Conservation (phyloP, 2,113 vertebrate genomes). For the Laticauda colubrina region DNA sequence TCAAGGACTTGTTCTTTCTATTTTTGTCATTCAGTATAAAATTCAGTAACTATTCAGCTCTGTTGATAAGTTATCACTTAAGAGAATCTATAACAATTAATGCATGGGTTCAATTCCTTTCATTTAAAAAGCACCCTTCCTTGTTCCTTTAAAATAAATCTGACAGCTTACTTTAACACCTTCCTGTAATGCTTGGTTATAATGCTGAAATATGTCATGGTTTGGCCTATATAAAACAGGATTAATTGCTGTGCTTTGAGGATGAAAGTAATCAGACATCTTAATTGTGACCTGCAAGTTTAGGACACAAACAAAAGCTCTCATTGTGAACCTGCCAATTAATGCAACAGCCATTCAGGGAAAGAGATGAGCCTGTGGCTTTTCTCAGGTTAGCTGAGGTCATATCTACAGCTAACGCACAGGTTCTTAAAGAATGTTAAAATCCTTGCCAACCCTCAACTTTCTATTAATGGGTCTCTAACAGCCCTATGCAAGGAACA, state of each 20-base stretch:
- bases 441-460: constrained; percentile 44
- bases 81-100: background rate
- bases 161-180: constrained; percentile 52
- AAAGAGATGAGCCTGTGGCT: constrained; percentile 58
- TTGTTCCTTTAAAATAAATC: constrained; percentile 56
- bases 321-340: constrained; percentile 76
- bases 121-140: constrained; percentile 47
- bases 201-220: constrained; percentile 67
- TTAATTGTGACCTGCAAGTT: constrained; percentile 57
- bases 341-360: constrained; percentile 51
- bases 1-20: background rate
- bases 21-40: background rate
- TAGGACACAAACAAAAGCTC: constrained; percentile 72
- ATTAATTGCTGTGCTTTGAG: constrained; percentile 63
- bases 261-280: constrained; percentile 64
- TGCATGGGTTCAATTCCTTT: background rate
- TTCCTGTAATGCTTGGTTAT: constrained; percentile 54
- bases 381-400: constrained; percentile 68
- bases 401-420: constrained; percentile 58
- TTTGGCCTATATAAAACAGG: constrained; percentile 51
- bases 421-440: constrained; percentile 59
- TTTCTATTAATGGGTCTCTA: constrained; percentile 50
- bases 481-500: constrained; percentile 32
- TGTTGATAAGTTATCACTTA: background rate
- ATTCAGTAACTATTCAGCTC: background rate